phyloP scores from a whole-genome alignment of 1,140 invertebrate genomes.

The Drosophila eugracilis region DNA sequence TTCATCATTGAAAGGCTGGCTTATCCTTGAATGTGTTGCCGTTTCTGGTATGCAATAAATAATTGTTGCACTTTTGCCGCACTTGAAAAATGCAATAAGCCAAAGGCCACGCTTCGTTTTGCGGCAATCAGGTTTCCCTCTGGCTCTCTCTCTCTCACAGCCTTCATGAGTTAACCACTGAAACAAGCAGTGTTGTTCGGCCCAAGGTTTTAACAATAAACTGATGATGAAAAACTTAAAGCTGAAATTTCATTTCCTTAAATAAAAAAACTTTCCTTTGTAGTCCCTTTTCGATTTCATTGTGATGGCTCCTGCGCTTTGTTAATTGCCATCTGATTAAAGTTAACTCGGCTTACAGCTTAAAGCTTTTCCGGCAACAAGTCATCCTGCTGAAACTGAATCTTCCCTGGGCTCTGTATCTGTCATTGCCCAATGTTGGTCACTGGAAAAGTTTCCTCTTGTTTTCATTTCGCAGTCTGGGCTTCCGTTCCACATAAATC shows the following conservation, averaged over 20 bases:
- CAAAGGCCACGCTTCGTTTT: slow-evolving; percentile 22
- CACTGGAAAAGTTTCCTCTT: slow-evolving; percentile 16
- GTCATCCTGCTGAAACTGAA: slow-evolving; percentile 29
- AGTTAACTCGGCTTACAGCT: slow-evolving; percentile 44
- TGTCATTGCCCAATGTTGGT: slow-evolving; percentile 19
- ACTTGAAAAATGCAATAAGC: slow-evolving; percentile 78
- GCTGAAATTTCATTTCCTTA: not conserved
- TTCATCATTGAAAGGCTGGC: slow-evolving; percentile 51
- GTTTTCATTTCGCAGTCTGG: slow-evolving; percentile 5
- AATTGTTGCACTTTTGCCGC: slow-evolving; percentile 51
- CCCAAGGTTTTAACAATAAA: slow-evolving; percentile 10
- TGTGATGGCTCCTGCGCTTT: not conserved
- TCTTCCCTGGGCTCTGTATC: slow-evolving; percentile 2
- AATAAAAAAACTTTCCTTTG: not conserved
- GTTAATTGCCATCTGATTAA: slow-evolving; percentile 51
- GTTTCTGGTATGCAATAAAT: slow-evolving; percentile 58
- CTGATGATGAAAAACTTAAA: slow-evolving; percentile 18
- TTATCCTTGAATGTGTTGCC: slow-evolving; percentile 25
- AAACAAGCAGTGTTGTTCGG: not conserved
- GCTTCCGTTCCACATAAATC: slow-evolving; percentile 52
- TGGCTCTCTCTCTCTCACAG: no score
- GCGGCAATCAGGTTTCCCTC: slow-evolving; percentile 3
- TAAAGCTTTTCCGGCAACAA: slow-evolving; percentile 44
- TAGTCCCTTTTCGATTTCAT: not conserved
- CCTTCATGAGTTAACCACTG: slow-evolving; percentile 12